Percentiles rank a stretch among this genome's conserved stretches.
phyloP scores from a whole-genome alignment of 2,113 vertebrate species.

The Vulpes lagopus region DNA sequence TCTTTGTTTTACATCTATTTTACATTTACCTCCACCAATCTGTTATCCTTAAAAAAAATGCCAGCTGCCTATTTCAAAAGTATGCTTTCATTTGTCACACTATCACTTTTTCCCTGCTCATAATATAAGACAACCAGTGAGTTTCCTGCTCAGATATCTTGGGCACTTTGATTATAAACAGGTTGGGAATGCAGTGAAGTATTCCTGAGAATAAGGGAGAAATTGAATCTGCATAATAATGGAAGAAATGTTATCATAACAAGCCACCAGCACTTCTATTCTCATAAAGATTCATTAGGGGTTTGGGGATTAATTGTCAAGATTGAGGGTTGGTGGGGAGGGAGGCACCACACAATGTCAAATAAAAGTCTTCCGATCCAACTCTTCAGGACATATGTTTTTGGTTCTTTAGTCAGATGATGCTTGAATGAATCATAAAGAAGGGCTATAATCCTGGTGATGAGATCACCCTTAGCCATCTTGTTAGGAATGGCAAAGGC shows the following conservation, averaged over 20 bases:
- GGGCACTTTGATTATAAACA: neutral
- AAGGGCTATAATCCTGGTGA: neutral
- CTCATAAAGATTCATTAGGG: neutral
- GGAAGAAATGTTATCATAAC: neutral
- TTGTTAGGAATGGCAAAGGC: neutral
- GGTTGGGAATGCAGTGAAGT: neutral
- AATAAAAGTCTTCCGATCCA: neutral
- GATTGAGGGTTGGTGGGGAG: neutral
- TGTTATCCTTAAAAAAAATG: constrained; percentile 14
- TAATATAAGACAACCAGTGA: neutral
- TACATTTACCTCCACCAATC: constrained; percentile 11
- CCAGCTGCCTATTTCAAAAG: neutral
- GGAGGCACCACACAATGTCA: neutral
- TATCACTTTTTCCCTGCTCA: constrained; percentile 1
- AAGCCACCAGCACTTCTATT: neutral
- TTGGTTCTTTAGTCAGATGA: neutral
- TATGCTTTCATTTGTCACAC: constrained; percentile 17
- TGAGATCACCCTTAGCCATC: neutral
- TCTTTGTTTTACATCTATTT: constrained; percentile 2
- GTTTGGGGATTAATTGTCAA: neutral
- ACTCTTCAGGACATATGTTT: neutral
- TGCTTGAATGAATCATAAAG: neutral
- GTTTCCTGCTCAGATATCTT: neutral
- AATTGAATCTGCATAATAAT: neutral
- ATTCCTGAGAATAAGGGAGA: neutral